These are phyloP conservation scores for Pammene aurita DNA, from an alignment of 2,888 invertebrate genomes.

Conservation along the genomic window DNA sequence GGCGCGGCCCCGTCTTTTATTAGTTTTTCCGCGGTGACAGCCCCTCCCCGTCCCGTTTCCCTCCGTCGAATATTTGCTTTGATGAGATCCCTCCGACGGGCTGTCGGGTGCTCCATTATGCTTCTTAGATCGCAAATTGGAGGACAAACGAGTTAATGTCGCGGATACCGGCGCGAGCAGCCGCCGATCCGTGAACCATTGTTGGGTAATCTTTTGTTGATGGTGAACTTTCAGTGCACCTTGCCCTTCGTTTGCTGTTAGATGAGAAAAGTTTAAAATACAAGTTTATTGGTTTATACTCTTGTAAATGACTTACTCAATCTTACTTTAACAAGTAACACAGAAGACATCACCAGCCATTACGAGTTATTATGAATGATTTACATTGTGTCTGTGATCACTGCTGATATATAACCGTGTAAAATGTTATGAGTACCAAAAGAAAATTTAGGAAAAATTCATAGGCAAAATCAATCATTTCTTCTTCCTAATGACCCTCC, in stretches of 20 bases:
- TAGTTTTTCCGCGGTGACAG: slow-evolving; percentile 78
- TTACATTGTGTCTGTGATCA: too few species aligned
- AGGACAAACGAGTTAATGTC: slow-evolving; percentile 56
- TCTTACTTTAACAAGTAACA: too few species aligned
- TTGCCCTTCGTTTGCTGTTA: background rate
- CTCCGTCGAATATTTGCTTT: slow-evolving; percentile 63
- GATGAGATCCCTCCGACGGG: slow-evolving; percentile 48
- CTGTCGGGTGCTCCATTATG: slow-evolving; percentile 47
- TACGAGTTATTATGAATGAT: too few species aligned
- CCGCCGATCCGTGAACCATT: slow-evolving; percentile 47
- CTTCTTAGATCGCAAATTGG: slow-evolving; percentile 57
- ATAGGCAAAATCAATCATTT: too few species aligned
- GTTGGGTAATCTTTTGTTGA: slow-evolving; percentile 30
- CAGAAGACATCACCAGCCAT: too few species aligned
- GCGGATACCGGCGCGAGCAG: too few species aligned
- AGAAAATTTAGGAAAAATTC: too few species aligned
- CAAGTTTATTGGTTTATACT: too few species aligned
- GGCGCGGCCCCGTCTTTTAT: slow-evolving; percentile 74
- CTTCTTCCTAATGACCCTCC: too few species aligned
- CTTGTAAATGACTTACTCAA: too few species aligned
- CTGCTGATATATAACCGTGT: too few species aligned
- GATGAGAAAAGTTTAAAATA: background rate
- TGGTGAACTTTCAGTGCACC: background rate
- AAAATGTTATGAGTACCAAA: too few species aligned
- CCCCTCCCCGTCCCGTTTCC: slow-evolving; percentile 46